phyloP scores from a whole-genome alignment of 2,113 vertebrate species.

The Elgaria multicarinata region DNA sequence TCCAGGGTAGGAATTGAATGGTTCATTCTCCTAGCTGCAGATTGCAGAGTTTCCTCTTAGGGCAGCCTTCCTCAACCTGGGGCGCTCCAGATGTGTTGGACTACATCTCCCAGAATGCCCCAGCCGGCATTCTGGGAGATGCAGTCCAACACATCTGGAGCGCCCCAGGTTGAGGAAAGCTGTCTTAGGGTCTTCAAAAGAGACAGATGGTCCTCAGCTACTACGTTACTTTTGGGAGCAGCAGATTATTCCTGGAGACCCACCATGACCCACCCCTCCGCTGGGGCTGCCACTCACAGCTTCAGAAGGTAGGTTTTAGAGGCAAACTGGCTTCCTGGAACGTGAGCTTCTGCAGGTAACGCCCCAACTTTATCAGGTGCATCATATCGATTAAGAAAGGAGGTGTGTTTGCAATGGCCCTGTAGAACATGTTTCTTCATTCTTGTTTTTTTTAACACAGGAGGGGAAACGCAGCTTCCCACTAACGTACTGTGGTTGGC shows the following conservation, averaged over 20 bases:
- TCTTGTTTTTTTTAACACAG: background rate
- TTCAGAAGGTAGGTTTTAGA: background rate
- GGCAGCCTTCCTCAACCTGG: too few relatives aligned
- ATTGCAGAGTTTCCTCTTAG: too few relatives aligned
- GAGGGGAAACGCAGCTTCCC: background rate
- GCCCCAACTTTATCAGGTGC: background rate
- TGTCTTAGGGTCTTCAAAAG: too few relatives aligned
- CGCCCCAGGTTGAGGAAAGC: too few relatives aligned
- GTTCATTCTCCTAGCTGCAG: too few relatives aligned
- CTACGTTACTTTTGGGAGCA: background rate
- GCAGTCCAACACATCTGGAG: too few relatives aligned
- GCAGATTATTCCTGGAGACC: background rate
- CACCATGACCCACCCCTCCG: background rate
- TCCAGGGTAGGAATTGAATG: too few relatives aligned
- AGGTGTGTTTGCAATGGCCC: background rate
- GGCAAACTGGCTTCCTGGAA: background rate
- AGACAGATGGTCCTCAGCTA: too few relatives aligned
- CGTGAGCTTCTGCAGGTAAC: background rate
- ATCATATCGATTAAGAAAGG: background rate
- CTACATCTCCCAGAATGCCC: too few relatives aligned
- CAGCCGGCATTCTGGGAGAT: too few relatives aligned
- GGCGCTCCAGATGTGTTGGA: too few relatives aligned
- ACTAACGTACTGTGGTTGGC: constrained; percentile 8
- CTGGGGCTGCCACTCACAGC: too few relatives aligned
- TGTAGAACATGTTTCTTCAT: background rate